Evolutionary conservation across 2,113 vertebrate species (phyloP).

Genomic region (Protobothrops flavoviridis): DNA sequence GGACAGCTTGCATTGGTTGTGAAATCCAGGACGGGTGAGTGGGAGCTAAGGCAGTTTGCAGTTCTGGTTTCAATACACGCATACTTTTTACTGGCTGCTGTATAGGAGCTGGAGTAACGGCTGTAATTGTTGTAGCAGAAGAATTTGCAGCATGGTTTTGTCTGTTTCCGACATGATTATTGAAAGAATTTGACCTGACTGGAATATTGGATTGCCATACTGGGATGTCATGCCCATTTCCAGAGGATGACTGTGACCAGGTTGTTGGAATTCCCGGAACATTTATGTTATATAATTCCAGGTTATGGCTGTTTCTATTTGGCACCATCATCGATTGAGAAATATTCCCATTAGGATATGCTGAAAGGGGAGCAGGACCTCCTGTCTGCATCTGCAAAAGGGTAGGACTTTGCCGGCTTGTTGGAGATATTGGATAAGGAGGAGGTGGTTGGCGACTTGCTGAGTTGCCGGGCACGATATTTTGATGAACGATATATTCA

Average conservation of each 20-base stretch:
- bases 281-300: constrained; percentile 85
- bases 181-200: constrained; percentile 92
- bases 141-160: constrained; percentile 76
- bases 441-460: constrained; percentile 86
- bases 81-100: constrained; percentile 95
- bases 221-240: constrained; percentile 82
- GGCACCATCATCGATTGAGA: constrained; percentile 85
- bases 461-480: constrained; percentile 69
- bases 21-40: constrained; percentile 90
- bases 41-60: constrained; percentile 93
- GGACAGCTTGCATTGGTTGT: constrained; percentile 69
- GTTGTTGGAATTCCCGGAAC: constrained; percentile 74
- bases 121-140: constrained; percentile 91
- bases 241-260: constrained; percentile 81
- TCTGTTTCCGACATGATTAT: constrained; percentile 79
- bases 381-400: constrained; percentile 85
- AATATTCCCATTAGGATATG: constrained; percentile 83
- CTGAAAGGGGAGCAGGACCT: constrained; percentile 78
- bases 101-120: constrained; percentile 92
- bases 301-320: constrained; percentile 91
- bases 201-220: constrained; percentile 86
- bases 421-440: constrained; percentile 83
- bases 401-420: constrained; percentile 87
- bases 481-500: constrained; percentile 84
- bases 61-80: constrained; percentile 90